Evolutionary conservation across 2,888 invertebrate species (phyloP), one percentile per base, ranked within the genome.

Genomic region (Euplexia lucipara): DNA sequence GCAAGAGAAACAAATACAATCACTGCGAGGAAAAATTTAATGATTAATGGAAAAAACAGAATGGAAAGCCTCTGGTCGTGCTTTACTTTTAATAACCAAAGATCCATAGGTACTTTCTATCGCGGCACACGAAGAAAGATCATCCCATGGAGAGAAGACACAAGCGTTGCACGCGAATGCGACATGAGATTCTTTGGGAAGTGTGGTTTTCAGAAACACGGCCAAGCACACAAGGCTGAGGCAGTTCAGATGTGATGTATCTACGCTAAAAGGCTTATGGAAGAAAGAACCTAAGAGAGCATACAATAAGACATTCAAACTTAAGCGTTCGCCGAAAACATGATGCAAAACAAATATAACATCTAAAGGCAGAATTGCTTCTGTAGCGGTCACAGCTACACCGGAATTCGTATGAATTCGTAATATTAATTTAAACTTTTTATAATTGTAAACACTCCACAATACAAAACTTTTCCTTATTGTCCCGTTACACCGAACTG

Each of bases 141-240:
- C 95, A 95, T 62, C 83, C 95, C 4, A 78, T 90, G 83, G 92
- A 92, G 61, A 81, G 88, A 26, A 86, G 88, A 14, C 94, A 92
- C 39, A 89, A 88, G 20, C 96, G 96, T 49, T 80, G 83, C n/a
- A n/a, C n/a, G n/a, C 0, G 88, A 94, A 10, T 96, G 96, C 42
- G 92, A 92, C 0, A 93, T 91, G 83, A 83, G 82, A 7, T 92
- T 91, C 41, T 93, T 87, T 57, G 80, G 80, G 0, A 82, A 80
- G 30, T 82, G 83, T 16, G 75, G 78, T n/a, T 64, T 92, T 44
- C 77, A 82, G 10, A 82, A 84, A 2, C 93, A 93, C 16, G 86
- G 77, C 86, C 0, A 90, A 88, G 41, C 93, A 93, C 45, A 88
- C 90, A 0, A 89, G 90, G 0, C 39, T 85, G 14, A 85, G 86